phyloP scores from a whole-genome alignment of 2,888 invertebrate species.

The Habroteleia sp. region DNA sequence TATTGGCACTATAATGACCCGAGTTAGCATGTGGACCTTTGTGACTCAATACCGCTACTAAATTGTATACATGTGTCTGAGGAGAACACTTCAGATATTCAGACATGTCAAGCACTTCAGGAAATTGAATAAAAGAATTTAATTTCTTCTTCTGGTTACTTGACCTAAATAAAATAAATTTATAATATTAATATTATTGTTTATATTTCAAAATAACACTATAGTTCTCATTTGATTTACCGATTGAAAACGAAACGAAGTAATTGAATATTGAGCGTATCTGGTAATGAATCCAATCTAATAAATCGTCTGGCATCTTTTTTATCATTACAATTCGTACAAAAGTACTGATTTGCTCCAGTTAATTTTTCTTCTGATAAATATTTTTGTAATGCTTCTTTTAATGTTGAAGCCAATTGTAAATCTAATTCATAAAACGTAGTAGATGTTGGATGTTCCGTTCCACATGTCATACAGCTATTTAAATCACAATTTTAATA shows the following conservation, averaged over 20 bases:
- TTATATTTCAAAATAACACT: slow-evolving; percentile 1
- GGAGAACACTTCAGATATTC: slow-evolving; percentile 77
- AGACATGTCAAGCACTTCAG: slow-evolving; percentile 84
- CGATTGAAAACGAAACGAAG: slow-evolving; percentile 85
- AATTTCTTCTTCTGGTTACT: slow-evolving; percentile 84
- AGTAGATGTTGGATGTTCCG: slow-evolving; percentile 82
- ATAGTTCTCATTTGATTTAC: slow-evolving; percentile 78
- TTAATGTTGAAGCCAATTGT: slow-evolving; percentile 82
- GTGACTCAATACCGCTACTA: slow-evolving; percentile 86
- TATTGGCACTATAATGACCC: slow-evolving; percentile 85
- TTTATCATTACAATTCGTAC: slow-evolving; percentile 83
- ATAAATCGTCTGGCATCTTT: slow-evolving; percentile 84
- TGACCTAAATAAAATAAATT: slow-evolving; percentile 76
- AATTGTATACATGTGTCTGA: slow-evolving; percentile 82
- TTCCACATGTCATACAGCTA: slow-evolving; percentile 83
- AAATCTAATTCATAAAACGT: slow-evolving; percentile 85
- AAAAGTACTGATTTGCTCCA: slow-evolving; percentile 84
- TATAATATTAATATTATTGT: not conserved
- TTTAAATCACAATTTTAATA: slow-evolving; percentile 8
- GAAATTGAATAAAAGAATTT: slow-evolving; percentile 83
- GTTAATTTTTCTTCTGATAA: slow-evolving; percentile 84
- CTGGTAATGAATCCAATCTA: slow-evolving; percentile 82
- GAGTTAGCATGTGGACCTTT: slow-evolving; percentile 85
- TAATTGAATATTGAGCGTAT: slow-evolving; percentile 84
- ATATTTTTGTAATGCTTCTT: slow-evolving; percentile 83